Base-by-base conservation (phyloP, 2,888 invertebrate genomes). In the Drosophila helvetica region DNA sequence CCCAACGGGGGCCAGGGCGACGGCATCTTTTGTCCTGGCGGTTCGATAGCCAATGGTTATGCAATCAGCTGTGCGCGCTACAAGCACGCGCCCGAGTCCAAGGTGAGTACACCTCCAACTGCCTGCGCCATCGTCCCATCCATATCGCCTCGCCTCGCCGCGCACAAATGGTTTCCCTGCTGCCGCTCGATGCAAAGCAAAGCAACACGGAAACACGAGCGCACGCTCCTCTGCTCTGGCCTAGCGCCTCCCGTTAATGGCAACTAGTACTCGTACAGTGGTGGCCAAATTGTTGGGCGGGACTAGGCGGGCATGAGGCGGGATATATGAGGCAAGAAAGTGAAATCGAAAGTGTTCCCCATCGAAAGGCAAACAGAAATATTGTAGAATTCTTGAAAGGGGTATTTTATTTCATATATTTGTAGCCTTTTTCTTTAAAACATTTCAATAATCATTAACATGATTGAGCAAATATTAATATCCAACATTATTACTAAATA, bases 21-120 rank as follows among this genome's bases (percentile, higher is more conserved):
- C 90, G 97, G 97, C 0, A 96, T 98, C 65, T 97, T 97, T 91
- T 96, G 96, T 88, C 97, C 97, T 0, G 98, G 98, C 43, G 98
- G 98, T 0, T 97, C 97, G 0, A 95, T 97, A 85, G 95, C 97
- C 6, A 98, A 98, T 90, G 97, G 97, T 57, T 97, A 97, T 86
- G 97, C 96, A n/a, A 96, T 98, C 65, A 97, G 96, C 88, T 94
- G 97, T 84, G 97, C 98, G 2, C 93, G 98, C 61, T 95, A 94
- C 89, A 93, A 94, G 89, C 94, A 93, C 79, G 93, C 94, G 86
- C 96, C 97, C 0, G 94, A 96, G 77, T 93, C 95, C 65, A 97
- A 97, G 94, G 96, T 96, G 78, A 84, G 81, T 76, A 59, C 38
- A 47, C 42, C 38, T n/a, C 38, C 42, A 30, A 25, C 9, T 42